Evolutionary conservation across 2,797 vertebrate species (phyloP).

Genomic region (Bovichtus diacanthus): DNA sequence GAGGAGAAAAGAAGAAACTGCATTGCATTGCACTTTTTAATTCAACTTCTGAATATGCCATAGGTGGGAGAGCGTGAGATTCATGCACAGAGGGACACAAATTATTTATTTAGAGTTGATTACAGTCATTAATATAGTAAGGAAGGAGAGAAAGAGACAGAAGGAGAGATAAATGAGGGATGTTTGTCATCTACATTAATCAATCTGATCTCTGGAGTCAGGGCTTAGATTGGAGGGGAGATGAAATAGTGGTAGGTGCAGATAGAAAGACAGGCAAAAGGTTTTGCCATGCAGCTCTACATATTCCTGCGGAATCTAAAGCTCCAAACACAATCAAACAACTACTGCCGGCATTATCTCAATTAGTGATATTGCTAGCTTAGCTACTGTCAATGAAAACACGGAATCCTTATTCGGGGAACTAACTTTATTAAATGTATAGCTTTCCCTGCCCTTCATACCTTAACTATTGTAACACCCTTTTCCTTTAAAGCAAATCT

Average conservation of each 20-base stretch:
- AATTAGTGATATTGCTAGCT: conserved; percentile 23
- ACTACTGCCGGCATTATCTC: background rate
- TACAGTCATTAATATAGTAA: conserved; percentile 81
- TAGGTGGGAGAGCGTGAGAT: conserved; percentile 64
- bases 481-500: background rate
- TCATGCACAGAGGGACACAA: conserved; percentile 72
- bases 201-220: conserved; percentile 69
- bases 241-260: conserved; percentile 57
- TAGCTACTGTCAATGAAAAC: conserved; percentile 16
- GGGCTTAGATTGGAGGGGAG: conserved; percentile 46
- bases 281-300: conserved; percentile 10
- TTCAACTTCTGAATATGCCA: conserved; percentile 62
- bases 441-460: background rate
- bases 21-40: conserved; percentile 55
- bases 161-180: conserved; percentile 71
- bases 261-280: conserved; percentile 49
- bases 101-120: conserved; percentile 81
- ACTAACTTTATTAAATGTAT: background rate
- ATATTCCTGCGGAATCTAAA: conserved; percentile 27
- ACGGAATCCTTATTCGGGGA: background rate
- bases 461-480: background rate
- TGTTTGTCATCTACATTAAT: conserved; percentile 78
- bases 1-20: conserved; percentile 43
- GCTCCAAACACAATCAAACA: conserved; percentile 3
- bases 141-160: conserved; percentile 62